Evolutionary conservation across 2,113 vertebrate species (phyloP), one percentile per base, ranked within the genome.

Genomic region (Origma solitaria): DNA sequence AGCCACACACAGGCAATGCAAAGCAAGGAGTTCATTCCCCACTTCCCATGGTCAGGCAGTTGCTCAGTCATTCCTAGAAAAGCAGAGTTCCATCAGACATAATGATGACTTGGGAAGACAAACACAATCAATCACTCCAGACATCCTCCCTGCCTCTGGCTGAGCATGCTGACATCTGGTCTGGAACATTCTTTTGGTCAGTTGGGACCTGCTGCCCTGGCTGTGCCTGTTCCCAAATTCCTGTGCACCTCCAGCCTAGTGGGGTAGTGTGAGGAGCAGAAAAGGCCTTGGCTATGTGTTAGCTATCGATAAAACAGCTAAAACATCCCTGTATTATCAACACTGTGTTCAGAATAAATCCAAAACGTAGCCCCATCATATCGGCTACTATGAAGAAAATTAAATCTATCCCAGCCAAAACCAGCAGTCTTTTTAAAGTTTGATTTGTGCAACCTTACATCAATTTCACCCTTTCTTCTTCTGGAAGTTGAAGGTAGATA

Each of bases 71-170:
- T 50, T 60, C 24, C 54, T 47, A 50, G 76, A 47, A 37, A 73
- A 56, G 61, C 37, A 38, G 47, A n/a, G 37, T 22, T 49, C 15
- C 40, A 23, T 56, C 40, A 10, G 31, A 54, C 0, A 0, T 40
- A 28, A 11, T 54, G 35, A 8, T 75, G 23, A 69, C 23, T 69
- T 81, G 23, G 31, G 35, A 75, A 56, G 54, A 54, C 15, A 54
- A 68, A 30, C 30, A 47, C 25, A 25, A 31, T 76, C 25, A 25
- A 31, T 76, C 33, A 49, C 51, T 82, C 31, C 9, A 3, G 56
- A n/a, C 23, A 61, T 61, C 31, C 6, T 27, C 25, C 38, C 13
- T 66, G 61, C 40, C 25, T 35, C 47, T 23, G 25, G 54, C 35
- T 61, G 54, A 68, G 22, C n/a, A 15, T 68, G 47, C 13, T 54